phyloP scores from a whole-genome alignment of 2,113 vertebrate genomes.

The Phylloscopus trochilus region DNA sequence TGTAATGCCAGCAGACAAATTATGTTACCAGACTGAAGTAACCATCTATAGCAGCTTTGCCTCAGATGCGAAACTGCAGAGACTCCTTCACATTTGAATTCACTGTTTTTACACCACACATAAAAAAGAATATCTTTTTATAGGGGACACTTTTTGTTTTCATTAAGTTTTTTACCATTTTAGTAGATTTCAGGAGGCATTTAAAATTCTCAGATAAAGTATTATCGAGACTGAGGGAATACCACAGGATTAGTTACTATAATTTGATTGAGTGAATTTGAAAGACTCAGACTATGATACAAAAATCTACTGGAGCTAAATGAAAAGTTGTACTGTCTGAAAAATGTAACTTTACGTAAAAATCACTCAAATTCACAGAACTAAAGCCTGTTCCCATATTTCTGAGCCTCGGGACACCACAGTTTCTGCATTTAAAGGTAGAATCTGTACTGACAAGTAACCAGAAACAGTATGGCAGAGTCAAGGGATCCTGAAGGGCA shows the following conservation, averaged over 20 bases:
- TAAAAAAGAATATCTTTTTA: background rate
- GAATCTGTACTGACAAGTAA: background rate
- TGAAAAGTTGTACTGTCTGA: background rate
- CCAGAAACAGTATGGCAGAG: background rate
- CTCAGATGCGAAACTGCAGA: slow-evolving; percentile 22
- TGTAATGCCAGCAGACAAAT: slow-evolving; percentile 68
- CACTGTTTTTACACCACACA: background rate
- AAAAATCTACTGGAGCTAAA: background rate
- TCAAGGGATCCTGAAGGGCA: background rate
- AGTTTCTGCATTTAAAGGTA: background rate
- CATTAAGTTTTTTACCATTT: background rate
- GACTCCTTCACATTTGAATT: background rate
- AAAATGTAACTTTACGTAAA: background rate
- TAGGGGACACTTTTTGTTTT: background rate
- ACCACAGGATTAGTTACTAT: background rate
- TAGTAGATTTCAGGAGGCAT: background rate
- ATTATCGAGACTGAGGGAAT: background rate
- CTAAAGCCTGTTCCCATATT: background rate
- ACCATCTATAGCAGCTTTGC: slow-evolving; percentile 3
- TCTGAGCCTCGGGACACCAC: background rate
- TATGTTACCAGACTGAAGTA: slow-evolving; percentile 35
- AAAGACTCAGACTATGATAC: background rate
- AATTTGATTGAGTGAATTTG: background rate
- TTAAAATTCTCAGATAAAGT: background rate
- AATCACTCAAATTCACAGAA: background rate